These are phyloP conservation scores for Lamprologus callipterus DNA, from an alignment of 2,113 vertebrate species.

Conservation along the genomic window DNA sequence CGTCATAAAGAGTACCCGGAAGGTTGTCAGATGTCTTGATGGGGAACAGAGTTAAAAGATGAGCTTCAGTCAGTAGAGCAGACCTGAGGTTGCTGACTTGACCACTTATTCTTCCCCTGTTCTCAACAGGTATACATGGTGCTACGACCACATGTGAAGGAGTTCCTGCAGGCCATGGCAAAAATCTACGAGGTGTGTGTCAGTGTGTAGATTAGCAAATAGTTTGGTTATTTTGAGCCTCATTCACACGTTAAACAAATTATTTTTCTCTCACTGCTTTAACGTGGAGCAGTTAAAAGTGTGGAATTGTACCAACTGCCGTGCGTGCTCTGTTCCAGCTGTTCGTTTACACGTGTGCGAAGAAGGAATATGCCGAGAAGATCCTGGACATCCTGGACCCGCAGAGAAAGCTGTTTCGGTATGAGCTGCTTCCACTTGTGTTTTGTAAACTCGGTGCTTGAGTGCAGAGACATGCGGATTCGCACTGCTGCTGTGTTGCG, in stretches of 20 bases:
- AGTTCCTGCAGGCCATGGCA: slow-evolving; percentile 75
- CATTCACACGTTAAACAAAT: background rate
- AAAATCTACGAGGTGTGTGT: slow-evolving; percentile 74
- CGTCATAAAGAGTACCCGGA: fast-evolving
- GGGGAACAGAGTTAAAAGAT: background rate
- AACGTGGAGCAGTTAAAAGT: background rate
- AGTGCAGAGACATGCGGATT: background rate
- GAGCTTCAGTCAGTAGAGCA: background rate
- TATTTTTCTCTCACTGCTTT: background rate
- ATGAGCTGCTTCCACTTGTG: background rate
- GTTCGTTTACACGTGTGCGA: slow-evolving; percentile 78
- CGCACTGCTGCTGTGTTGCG: background rate
- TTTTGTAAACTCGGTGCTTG: background rate
- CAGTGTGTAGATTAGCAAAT: background rate
- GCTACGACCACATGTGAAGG: slow-evolving; percentile 69
- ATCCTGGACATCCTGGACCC: slow-evolving; percentile 78
- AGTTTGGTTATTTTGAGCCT: background rate
- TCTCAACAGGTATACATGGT: slow-evolving; percentile 73
- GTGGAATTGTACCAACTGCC: background rate
- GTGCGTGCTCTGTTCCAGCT: slow-evolving; percentile 61
- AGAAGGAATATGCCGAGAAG: slow-evolving; percentile 77
- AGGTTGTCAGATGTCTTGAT: background rate
- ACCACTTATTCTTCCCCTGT: background rate
- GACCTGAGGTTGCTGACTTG: background rate
- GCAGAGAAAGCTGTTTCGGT: slow-evolving; percentile 78